A percentile compares a stretch with the other conserved stretches of the same genome.
phyloP scores from a whole-genome alignment of 2,797 vertebrate genomes.

The Hozukius guyotensis region DNA sequence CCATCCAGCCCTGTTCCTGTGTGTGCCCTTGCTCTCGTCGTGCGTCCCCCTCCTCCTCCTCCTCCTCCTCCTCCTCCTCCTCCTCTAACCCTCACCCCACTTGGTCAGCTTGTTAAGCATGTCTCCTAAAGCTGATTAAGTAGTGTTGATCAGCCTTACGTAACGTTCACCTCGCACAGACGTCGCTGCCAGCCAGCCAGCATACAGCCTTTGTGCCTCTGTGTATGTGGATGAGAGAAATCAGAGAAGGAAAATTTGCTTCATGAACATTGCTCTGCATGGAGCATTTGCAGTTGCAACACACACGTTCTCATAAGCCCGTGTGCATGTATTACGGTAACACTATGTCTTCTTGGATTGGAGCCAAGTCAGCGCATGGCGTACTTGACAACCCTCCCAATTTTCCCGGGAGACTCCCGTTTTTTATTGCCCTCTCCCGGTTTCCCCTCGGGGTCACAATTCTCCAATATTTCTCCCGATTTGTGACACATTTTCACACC shows the following conservation, averaged over 20 bases:
- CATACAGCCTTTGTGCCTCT: constrained; percentile 39
- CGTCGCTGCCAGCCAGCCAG: constrained; percentile 36
- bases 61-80: constrained; percentile 14
- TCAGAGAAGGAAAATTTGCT: constrained; percentile 39
- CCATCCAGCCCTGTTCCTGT: constrained; percentile 3
- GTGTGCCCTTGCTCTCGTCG: not conserved
- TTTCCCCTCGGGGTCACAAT: not conserved
- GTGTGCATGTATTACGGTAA: constrained; percentile 13
- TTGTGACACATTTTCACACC: not conserved
- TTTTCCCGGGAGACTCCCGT: not conserved
- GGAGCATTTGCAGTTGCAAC: constrained; percentile 13
- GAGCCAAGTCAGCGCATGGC: constrained; percentile 23
- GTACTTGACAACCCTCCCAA: not conserved
- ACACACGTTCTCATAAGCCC: not conserved
- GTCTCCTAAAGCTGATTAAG: constrained; percentile 82
- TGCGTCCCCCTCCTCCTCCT: not conserved
- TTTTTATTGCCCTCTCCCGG: not conserved
- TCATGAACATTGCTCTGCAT: constrained; percentile 45
- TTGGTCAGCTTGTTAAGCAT: constrained; percentile 78
- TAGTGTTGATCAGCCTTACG: constrained; percentile 76
- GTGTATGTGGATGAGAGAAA: constrained; percentile 28
- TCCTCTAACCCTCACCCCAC: constrained; percentile 28
- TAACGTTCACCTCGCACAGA: constrained; percentile 74
- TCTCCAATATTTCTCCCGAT: not conserved
- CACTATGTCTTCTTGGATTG: constrained; percentile 10